Conservation (phyloP, 2,888 invertebrate genomes). For the Andricus curvator region DNA sequence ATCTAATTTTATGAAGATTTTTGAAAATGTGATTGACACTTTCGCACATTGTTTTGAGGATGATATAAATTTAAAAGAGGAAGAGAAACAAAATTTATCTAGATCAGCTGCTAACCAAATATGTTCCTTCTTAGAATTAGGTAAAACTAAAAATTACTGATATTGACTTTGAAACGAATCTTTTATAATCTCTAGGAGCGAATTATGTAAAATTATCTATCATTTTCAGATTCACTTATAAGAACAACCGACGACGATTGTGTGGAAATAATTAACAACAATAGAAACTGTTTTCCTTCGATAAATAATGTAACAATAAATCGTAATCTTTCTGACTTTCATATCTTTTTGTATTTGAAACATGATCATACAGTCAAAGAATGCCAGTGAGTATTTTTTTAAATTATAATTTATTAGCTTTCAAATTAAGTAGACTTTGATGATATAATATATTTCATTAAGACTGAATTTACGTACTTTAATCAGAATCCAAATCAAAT, state of each 20-base stretch:
- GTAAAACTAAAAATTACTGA: not conserved
- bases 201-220: not conserved
- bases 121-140: slow-evolving; percentile 22
- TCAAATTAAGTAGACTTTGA: no score
- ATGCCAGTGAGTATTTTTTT: slow-evolving; percentile 1
- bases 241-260: not conserved
- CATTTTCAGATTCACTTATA: not conserved
- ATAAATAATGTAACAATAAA: slow-evolving; percentile 20
- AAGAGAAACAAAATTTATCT: not conserved
- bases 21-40: not conserved
- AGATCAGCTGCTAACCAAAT: slow-evolving; percentile 13
- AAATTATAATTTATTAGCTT: no score
- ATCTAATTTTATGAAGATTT: not conserved
- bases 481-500: no score
- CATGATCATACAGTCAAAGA: not conserved
- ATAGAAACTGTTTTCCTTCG: slow-evolving; percentile 1
- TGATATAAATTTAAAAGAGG: not conserved
- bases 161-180: not conserved
- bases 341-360: not conserved
- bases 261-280: slow-evolving; percentile 4
- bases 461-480: no score
- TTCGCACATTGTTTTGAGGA: not conserved
- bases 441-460: no score
- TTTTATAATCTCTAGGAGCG: not conserved
- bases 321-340: not conserved